These are phyloP conservation scores for Synaphobranchus kaupii DNA, from an alignment of 2,797 vertebrate genomes.

Conservation along the genomic window DNA sequence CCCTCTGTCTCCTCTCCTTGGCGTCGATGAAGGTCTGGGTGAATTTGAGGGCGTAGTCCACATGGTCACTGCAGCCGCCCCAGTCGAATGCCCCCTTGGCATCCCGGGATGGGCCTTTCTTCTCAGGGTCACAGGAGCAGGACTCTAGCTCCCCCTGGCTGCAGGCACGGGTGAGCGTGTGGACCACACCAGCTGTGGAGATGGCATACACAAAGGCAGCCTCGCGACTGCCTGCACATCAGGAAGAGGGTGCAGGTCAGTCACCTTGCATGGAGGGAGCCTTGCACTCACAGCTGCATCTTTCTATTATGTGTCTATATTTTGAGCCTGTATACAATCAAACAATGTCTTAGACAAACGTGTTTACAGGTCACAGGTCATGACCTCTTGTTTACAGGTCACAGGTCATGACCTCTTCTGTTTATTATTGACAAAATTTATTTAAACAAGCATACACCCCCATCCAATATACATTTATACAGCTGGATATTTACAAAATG, in stretches of 20 bases:
- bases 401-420: neutral
- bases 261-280: neutral
- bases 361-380: neutral
- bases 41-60: constrained; percentile 89
- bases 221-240: constrained; percentile 86
- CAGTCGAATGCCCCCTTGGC: constrained; percentile 85
- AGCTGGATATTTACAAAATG: neutral
- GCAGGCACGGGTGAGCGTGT: constrained; percentile 91
- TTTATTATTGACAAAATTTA: neutral
- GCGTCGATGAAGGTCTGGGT: constrained; percentile 90
- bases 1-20: constrained; percentile 87
- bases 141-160: constrained; percentile 92
- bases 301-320: neutral
- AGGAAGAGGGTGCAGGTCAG: neutral
- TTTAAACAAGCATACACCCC: neutral
- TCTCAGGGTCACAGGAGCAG: constrained; percentile 91
- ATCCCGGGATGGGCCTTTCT: constrained; percentile 85
- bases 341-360: neutral
- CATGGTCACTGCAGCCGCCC: constrained; percentile 96
- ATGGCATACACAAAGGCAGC: constrained; percentile 94
- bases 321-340: constrained; percentile 1
- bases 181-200: constrained; percentile 93
- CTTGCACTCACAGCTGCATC: neutral
- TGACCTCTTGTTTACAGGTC: too few species aligned
- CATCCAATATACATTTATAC: neutral